Evolutionary conservation across 2,888 invertebrate genomes (phyloP).

Genomic region (Agrilus cyanescens): DNA sequence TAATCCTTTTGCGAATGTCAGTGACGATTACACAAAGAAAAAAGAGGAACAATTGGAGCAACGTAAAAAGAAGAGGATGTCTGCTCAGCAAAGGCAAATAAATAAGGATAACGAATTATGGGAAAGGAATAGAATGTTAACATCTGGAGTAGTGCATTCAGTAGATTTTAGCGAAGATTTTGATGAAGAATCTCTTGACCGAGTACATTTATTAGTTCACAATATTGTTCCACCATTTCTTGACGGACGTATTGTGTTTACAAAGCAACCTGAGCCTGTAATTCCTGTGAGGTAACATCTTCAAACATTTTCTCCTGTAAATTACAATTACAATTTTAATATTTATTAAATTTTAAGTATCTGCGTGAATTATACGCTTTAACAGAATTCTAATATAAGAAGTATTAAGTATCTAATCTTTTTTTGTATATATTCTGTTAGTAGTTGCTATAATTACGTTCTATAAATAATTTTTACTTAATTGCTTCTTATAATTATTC

Average conservation of each 20-base stretch:
- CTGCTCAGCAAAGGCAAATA: constrained; percentile 92
- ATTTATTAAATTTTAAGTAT: too few relatives aligned
- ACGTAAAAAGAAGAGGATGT: constrained; percentile 80
- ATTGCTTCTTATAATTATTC: constrained; percentile 2
- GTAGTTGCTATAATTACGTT: too few relatives aligned
- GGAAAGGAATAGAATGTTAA: constrained; percentile 96
- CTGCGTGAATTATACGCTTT: too few relatives aligned
- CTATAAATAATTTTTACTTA: too few relatives aligned
- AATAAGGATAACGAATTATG: constrained; percentile 97
- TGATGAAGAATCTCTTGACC: constrained; percentile 89
- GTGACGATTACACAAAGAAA: constrained; percentile 84
- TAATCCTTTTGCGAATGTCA: constrained; percentile 82
- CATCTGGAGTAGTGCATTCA: constrained; percentile 85
- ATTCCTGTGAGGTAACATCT: constrained; percentile 64
- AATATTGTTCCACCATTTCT: constrained; percentile 98
- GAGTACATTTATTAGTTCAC: constrained; percentile 92
- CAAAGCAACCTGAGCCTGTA: constrained; percentile 98
- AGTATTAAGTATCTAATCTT: too few relatives aligned
- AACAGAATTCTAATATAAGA: too few relatives aligned
- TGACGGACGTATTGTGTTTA: constrained; percentile 97
- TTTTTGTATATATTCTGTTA: too few relatives aligned
- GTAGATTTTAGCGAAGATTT: constrained; percentile 83
- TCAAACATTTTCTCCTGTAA: too few relatives aligned
- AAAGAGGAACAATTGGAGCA: constrained; percentile 90
- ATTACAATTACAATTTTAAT: constrained; percentile 1